phyloP scores from a whole-genome alignment of 2,888 invertebrate species.

The Ypsolopha sequella region DNA sequence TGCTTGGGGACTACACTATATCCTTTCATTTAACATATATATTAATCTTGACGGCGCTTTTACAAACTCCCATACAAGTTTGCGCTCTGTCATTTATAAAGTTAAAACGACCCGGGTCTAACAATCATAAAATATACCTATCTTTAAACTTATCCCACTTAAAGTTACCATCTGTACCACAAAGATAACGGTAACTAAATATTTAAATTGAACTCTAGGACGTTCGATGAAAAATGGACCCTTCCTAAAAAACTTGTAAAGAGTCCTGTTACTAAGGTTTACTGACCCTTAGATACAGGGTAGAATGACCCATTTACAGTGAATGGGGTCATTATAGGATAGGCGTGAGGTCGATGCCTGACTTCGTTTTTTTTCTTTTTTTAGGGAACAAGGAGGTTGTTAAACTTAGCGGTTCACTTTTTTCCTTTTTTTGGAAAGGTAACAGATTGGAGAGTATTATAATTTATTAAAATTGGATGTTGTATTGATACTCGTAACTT shows the following conservation, averaged over 20 bases:
- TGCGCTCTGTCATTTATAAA: too few species aligned
- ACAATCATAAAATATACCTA: conserved; percentile 20
- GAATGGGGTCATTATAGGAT: conserved; percentile 52
- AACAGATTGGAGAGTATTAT: too few species aligned
- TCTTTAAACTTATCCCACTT: conserved; percentile 24
- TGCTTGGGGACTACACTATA: too few species aligned
- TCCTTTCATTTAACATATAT: too few species aligned
- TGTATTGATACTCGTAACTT: too few species aligned
- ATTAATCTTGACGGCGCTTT: too few species aligned
- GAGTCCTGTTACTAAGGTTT: conserved; percentile 63
- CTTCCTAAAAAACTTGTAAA: conserved; percentile 43
- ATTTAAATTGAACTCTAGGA: conserved; percentile 28
- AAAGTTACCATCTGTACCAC: conserved; percentile 20
- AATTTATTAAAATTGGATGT: too few species aligned
- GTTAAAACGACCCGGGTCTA: too few species aligned
- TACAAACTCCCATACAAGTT: too few species aligned
- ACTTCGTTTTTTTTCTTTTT: conserved; percentile 17
- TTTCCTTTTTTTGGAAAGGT: not conserved
- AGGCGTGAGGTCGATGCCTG: not conserved
- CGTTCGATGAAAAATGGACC: conserved; percentile 57
- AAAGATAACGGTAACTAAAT: conserved; percentile 55
- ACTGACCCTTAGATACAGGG: conserved; percentile 50
- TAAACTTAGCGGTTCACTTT: not conserved
- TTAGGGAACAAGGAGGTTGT: conserved; percentile 11
- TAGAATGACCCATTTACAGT: conserved; percentile 64